Base-by-base conservation (phyloP, 2,113 vertebrate species). In the Prinia subflava region DNA sequence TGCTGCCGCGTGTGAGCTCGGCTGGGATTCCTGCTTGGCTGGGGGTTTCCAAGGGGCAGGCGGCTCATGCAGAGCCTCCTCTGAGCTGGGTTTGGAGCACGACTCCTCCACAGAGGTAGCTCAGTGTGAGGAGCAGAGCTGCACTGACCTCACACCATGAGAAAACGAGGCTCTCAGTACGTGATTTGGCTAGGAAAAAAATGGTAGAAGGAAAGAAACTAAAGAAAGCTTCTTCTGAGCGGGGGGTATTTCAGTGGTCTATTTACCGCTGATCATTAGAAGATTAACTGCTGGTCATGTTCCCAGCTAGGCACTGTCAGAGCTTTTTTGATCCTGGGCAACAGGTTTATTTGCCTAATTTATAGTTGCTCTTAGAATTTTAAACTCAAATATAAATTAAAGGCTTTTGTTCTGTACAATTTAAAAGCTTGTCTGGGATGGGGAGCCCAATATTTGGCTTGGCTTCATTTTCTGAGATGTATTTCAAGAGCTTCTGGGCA, bases 281-380 rank as follows among this genome's bases (percentile, higher is more conserved):
- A 95, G 93, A 96, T 96, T 96, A 96, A 95, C 86, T 89, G 88
- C 92, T 1, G 33, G 74, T 93, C 92, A 91, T 91, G 77, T 90
- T 96, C 83, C 37, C 69, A 69, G 90, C 93, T 92, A 94, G 91
- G 56, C 37, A 75, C 62, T 95, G 86, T 82, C 57, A 60, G 92
- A 87, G 65, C 53, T 84, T 91, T 87, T 95, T 96, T 96, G 92
- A 96, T 97, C 93, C 69, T 76, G 86, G 62, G 53, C 88, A 91
- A 50, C 74, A 93, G 92, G 83, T 96, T 97, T 97, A 96, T 95
- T 95, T 93, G 53, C 77, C 57, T 96, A 95, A 96, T 96, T 96
- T 97, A 97, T 93, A 93, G 94, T 94, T 94, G 80, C 93, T 96
- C 30, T 95, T 92, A 94, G 86, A 87, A 91, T 96, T 94, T 96